Percentiles rank a stretch among this genome's conserved stretches.
Evolutionary conservation across 2,113 vertebrate species (phyloP).

Genomic region (Terrapene triunguis): DNA sequence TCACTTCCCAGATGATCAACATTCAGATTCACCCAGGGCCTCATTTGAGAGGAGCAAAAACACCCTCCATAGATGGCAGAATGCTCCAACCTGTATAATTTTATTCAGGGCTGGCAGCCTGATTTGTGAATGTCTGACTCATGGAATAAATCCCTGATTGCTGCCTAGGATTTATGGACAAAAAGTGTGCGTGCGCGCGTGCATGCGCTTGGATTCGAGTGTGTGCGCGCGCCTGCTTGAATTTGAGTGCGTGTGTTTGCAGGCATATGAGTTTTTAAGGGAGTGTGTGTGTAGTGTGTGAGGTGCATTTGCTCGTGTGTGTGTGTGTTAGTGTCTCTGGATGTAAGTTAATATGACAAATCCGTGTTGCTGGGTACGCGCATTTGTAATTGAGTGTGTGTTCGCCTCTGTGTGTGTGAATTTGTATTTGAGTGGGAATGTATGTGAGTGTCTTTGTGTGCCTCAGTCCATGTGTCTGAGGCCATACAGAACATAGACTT

Average conservation of each 20-base stretch:
- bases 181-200: background rate
- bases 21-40: background rate
- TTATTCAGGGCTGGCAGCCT: fast-evolving
- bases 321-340: background rate
- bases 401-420: background rate
- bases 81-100: background rate
- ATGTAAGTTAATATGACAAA: background rate
- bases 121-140: fast-evolving
- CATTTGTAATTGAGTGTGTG: background rate
- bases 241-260: fast-evolving
- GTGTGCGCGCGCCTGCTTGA: fast-evolving
- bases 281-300: background rate
- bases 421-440: background rate
- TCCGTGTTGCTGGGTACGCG: background rate
- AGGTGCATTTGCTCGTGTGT: background rate
- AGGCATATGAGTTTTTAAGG: background rate
- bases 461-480: fast-evolving
- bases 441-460: fast-evolving
- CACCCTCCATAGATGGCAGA: fast-evolving
- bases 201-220: background rate
- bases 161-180: background rate
- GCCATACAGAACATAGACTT: fast-evolving
- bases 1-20: background rate
- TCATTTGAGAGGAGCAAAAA: background rate
- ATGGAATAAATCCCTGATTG: background rate